phyloP scores from a whole-genome alignment of 2,888 invertebrate species.

The Agrochola lota region DNA sequence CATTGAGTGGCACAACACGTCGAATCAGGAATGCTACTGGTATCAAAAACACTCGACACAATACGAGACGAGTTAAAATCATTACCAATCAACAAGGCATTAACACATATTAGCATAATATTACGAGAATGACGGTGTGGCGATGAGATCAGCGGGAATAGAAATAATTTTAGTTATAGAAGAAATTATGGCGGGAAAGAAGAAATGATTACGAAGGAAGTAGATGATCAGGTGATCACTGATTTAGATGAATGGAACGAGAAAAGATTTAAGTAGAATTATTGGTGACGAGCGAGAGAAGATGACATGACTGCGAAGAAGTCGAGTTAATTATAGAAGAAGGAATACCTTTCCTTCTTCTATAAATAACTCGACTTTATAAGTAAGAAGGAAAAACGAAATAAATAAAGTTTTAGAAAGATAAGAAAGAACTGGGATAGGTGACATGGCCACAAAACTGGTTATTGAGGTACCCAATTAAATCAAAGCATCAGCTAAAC shows the following conservation, averaged over 20 bases:
- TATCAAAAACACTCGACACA: constrained; percentile 63
- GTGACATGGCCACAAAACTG: not conserved
- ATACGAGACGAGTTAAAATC: constrained; percentile 58
- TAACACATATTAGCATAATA: constrained; percentile 69
- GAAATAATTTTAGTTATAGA: not conserved
- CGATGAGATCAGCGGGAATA: constrained; percentile 32
- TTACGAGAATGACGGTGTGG: constrained; percentile 47
- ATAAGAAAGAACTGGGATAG: not conserved
- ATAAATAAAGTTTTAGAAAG: not conserved
- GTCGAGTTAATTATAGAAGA: no score
- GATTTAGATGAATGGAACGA: not conserved
- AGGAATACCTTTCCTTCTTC: not conserved
- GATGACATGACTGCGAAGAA: not conserved
- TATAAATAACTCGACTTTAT: no score
- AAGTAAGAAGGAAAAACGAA: not conserved
- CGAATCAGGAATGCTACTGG: constrained; percentile 70
- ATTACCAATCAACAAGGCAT: constrained; percentile 64
- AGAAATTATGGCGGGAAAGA: not conserved
- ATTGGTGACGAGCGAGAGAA: no score
- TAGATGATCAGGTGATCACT: not conserved
- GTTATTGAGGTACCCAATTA: not conserved
- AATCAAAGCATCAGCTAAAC: not conserved
- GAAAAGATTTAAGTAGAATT: no score
- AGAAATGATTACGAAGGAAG: not conserved
- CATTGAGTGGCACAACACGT: constrained; percentile 50